These are phyloP conservation scores for Pampusana beccarii DNA, from an alignment of 2,113 vertebrate species.

Conservation along the genomic window DNA sequence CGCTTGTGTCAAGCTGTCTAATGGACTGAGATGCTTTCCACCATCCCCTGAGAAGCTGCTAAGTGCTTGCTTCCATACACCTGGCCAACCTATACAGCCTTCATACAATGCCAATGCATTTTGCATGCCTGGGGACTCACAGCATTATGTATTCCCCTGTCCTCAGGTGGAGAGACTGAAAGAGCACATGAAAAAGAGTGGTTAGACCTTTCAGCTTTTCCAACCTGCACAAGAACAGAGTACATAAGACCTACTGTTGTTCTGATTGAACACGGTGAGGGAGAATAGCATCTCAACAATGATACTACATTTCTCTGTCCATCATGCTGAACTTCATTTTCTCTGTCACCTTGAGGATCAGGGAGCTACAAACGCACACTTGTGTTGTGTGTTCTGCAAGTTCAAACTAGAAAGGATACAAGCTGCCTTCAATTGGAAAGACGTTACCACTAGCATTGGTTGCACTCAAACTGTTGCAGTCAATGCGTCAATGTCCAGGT, in stretches of 20 bases:
- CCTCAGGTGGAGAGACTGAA: not conserved
- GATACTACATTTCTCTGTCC: not conserved
- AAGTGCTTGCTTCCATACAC: not conserved
- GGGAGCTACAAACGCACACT: not conserved
- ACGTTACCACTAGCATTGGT: not conserved
- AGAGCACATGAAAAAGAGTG: not conserved
- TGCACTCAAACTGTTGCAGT: not conserved
- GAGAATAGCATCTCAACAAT: not conserved
- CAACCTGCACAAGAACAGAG: not conserved
- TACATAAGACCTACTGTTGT: accelerated
- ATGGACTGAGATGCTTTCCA: not conserved
- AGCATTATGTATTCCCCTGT: not conserved
- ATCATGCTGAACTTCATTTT: not conserved
- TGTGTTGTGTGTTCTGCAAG: not conserved
- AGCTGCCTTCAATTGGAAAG: not conserved
- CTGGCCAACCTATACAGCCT: not conserved
- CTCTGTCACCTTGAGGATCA: not conserved
- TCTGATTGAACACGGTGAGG: not conserved
- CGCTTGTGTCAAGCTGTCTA: not conserved
- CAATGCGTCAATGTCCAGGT: accelerated
- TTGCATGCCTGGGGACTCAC: not conserved
- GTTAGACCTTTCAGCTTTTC: not conserved
- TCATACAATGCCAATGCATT: not conserved
- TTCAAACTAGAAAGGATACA: not conserved
- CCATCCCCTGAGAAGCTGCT: not conserved